A percentile compares a stretch with the other conserved stretches of the same genome.
These are phyloP conservation scores for Xiphorhynchus erythropygius DNA, from an alignment of 2,797 vertebrate species.

Conservation along the genomic window DNA sequence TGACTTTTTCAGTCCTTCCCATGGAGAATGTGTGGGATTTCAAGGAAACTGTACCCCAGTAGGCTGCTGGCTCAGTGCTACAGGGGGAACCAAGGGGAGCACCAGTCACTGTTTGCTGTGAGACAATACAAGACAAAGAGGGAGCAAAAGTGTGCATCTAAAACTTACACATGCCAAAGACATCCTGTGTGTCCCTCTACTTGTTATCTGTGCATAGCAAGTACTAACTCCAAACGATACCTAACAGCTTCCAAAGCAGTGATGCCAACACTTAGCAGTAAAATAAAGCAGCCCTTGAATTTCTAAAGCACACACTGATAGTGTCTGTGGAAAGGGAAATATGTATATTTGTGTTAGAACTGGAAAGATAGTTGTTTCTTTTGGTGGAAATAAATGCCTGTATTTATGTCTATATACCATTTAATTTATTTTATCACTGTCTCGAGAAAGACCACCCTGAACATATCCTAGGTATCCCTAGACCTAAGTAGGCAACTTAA, in stretches of 20 bases:
- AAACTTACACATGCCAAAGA: neutral
- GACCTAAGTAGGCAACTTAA: neutral
- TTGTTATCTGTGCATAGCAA: neutral
- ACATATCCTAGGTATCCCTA: neutral
- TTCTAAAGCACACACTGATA: neutral
- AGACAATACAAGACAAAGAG: neutral
- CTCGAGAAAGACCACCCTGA: neutral
- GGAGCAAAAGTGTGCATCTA: neutral
- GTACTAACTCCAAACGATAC: neutral
- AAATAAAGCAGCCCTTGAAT: neutral
- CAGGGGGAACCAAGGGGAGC: fast-evolving
- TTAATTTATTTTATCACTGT: conserved; percentile 48
- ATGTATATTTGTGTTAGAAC: neutral
- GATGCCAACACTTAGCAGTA: neutral
- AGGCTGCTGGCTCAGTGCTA: neutral
- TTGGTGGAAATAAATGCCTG: conserved; percentile 20
- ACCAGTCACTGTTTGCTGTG: neutral
- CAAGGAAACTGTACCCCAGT: neutral
- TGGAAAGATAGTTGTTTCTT: conserved; percentile 20
- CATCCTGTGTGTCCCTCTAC: neutral
- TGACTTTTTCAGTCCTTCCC: neutral
- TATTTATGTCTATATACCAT: conserved; percentile 21
- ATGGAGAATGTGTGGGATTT: fast-evolving
- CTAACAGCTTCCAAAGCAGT: neutral
- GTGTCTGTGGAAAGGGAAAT: neutral